phyloP scores from a whole-genome alignment of 2,888 invertebrate species.

The Himalopsyche anomala region DNA sequence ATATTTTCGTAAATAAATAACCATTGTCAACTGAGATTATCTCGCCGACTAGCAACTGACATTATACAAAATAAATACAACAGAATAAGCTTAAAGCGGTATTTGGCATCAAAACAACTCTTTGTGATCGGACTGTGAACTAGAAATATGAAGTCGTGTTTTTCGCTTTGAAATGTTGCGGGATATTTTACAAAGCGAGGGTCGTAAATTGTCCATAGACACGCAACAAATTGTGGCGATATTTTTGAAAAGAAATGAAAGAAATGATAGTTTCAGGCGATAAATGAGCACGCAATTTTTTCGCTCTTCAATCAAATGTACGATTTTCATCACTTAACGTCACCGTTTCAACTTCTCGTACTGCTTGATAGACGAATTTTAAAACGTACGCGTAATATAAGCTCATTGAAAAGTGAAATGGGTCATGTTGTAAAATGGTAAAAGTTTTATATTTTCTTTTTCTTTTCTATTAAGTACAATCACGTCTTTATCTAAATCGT shows the following conservation, averaged over 20 bases:
- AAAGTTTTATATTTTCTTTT: too few species aligned
- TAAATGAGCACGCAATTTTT: background rate
- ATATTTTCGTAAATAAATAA: too few species aligned
- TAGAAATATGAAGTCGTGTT: background rate
- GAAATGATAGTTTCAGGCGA: background rate
- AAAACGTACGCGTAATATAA: too few species aligned
- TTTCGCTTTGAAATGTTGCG: background rate
- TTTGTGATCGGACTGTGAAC: background rate
- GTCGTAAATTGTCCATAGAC: background rate
- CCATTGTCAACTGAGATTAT: too few species aligned
- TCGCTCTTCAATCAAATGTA: background rate
- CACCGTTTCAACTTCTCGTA: background rate
- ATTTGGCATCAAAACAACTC: background rate
- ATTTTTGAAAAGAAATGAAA: background rate
- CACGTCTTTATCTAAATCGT: too few species aligned
- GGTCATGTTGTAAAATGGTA: too few species aligned
- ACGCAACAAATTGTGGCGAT: conserved; percentile 22
- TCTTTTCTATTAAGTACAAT: too few species aligned
- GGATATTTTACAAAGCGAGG: conserved; percentile 13
- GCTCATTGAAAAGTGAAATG: too few species aligned
- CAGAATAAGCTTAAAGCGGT: background rate
- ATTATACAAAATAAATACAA: too few species aligned
- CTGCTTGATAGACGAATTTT: background rate
- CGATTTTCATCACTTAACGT: background rate
- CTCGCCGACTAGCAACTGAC: too few species aligned